A percentile compares a stretch with the other conserved stretches of the same genome.
phyloP scores from a whole-genome alignment of 2,888 invertebrate species.

The Anticlea derivata region DNA sequence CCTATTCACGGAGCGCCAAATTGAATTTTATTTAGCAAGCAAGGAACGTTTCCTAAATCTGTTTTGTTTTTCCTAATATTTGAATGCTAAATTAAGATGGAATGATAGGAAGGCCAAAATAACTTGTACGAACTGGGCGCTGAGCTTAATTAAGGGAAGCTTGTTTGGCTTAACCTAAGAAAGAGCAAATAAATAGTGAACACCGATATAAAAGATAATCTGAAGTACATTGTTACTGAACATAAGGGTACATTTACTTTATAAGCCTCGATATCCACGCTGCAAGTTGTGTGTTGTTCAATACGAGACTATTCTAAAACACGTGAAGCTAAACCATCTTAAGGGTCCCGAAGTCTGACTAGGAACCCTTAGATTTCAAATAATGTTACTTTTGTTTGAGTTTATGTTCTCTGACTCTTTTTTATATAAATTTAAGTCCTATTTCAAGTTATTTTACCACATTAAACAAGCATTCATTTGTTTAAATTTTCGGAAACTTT shows the following conservation, averaged over 20 bases:
- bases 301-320: conserved; percentile 21
- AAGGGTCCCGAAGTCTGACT: too few species aligned
- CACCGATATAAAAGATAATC: conserved; percentile 23
- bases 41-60: too few species aligned
- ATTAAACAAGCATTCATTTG: too few species aligned
- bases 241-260: conserved; percentile 12
- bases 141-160: conserved; percentile 21
- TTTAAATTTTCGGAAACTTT: too few species aligned
- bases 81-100: neutral
- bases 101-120: conserved; percentile 3
- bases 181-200: conserved; percentile 21
- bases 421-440: too few species aligned
- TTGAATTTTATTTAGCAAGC: too few species aligned
- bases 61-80: neutral
- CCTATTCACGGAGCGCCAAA: too few species aligned
- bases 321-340: conserved; percentile 5
- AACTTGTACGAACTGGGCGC: conserved; percentile 9
- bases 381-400: too few species aligned
- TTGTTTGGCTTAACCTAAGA: conserved; percentile 19
- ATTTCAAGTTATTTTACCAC: too few species aligned
- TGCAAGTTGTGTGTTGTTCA: conserved; percentile 18
- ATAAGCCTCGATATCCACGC: conserved; percentile 2
- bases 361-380: too few species aligned
- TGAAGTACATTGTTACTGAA: conserved; percentile 20
- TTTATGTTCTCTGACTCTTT: too few species aligned